These are phyloP conservation scores for Pimephales promelas DNA, from an alignment of 2,113 vertebrate species.

Conservation along the genomic window DNA sequence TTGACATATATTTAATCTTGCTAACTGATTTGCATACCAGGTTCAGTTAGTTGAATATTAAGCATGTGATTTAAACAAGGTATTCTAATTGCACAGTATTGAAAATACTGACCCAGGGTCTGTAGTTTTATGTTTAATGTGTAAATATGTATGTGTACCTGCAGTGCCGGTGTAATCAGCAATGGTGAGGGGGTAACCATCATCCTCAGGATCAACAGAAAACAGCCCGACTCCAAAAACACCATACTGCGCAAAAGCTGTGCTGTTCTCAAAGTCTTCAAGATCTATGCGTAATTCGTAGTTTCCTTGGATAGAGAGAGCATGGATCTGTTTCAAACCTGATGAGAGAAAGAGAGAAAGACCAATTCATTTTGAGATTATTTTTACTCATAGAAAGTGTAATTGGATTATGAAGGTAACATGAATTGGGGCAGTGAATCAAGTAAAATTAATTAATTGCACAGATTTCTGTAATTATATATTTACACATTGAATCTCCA, in stretches of 20 bases:
- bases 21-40: slow-evolving; percentile 6
- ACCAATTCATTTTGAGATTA: slow-evolving; percentile 40
- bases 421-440: neutral
- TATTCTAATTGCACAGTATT: slow-evolving; percentile 1
- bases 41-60: neutral
- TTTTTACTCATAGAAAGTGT: neutral
- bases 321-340: slow-evolving; percentile 91
- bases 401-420: slow-evolving; percentile 14
- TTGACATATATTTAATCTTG: slow-evolving; percentile 1
- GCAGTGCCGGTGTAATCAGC: slow-evolving; percentile 92
- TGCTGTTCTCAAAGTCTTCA: slow-evolving; percentile 95
- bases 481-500: neutral
- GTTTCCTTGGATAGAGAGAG: slow-evolving; percentile 88
- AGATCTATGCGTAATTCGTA: slow-evolving; percentile 94
- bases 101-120: neutral
- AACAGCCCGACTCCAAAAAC: slow-evolving; percentile 93
- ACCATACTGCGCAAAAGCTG: slow-evolving; percentile 87
- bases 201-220: slow-evolving; percentile 93
- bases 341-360: slow-evolving; percentile 29
- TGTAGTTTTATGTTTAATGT: neutral
- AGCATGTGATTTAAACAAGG: neutral
- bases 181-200: slow-evolving; percentile 90
- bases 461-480: neutral
- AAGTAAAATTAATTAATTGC: neutral
- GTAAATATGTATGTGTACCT: slow-evolving; percentile 71